Base-by-base conservation (phyloP, 2,113 vertebrate species). In the Gymnarchus niloticus region DNA sequence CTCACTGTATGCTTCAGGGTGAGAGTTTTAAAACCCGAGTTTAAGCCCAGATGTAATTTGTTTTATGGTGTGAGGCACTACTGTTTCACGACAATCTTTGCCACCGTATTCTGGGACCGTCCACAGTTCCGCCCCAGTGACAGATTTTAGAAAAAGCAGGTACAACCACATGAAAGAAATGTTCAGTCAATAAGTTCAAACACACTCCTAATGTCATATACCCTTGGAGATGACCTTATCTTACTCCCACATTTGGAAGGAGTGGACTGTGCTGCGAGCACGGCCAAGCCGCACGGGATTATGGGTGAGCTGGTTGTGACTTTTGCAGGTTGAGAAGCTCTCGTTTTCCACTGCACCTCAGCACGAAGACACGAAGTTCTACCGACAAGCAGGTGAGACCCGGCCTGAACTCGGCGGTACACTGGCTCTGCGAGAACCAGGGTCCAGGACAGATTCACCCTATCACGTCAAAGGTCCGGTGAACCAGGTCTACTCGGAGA, bases 401-500 rank as follows among this genome's bases (percentile, higher is more conserved):
- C 90, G 94, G 56, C 73, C 89, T 88, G 89, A 86, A 73, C 93
- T 91, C 88, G 90, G 87, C 87, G 92, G 86, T 85, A 56, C 12
- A 8, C 91, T 87, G 49, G 89, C 84, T 87, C 87, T 88, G 48
- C 88, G 87, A 28, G 92, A 92, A 76, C 90, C 90, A 83, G 88
- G 87, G 88, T 87, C 84, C 87, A 91, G 92, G 84, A 90, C 92
- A 85, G 94, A 92, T 33, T 93, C 92, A 0, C 94, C 94, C 0
- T 99, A 97, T 93, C 97, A 96, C 3, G 95, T 99, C 89, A 95
- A 88, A 90, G 98, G 97, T 86, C 93, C 96, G 76, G 94, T 99
- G 86, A 99, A 99, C 93, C 95, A 96, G 91, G 96, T 98, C 88
- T 99, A 95, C 93, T 97, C 97, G 61, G 96, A 99, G 94, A 98